Evolutionary conservation across 2,113 vertebrate species (phyloP).

Genomic region (Pitta sordida): DNA sequence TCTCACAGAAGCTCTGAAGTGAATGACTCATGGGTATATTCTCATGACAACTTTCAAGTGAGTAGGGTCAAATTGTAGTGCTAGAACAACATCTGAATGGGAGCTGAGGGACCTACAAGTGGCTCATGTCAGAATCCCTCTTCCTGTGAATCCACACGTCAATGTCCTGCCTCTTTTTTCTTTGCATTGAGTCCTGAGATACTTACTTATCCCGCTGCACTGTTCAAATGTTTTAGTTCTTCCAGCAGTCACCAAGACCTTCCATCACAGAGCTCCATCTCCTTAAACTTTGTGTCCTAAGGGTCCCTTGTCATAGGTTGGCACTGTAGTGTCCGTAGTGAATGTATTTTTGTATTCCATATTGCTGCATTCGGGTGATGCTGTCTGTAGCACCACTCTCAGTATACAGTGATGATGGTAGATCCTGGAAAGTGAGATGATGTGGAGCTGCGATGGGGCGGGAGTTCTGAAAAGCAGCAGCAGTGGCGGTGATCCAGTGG

Average conservation of each 20-base stretch:
- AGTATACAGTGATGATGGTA: no score
- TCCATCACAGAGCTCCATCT: not conserved
- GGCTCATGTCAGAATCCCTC: not conserved
- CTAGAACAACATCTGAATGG: not conserved
- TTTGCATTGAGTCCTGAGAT: rapidly evolving
- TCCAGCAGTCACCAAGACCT: not conserved
- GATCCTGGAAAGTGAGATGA: no score
- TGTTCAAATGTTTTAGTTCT: not conserved
- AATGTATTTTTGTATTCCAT: no score
- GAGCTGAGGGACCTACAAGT: not conserved
- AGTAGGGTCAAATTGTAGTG: not conserved
- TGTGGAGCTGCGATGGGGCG: no score
- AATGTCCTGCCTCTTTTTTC: not conserved
- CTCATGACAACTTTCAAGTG: not conserved
- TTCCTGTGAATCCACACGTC: not conserved
- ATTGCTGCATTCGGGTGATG: no score
- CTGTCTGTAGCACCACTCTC: no score
- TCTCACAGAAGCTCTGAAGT: not conserved
- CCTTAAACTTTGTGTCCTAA: not conserved
- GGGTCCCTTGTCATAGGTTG: no score
- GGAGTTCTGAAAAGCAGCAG: no score
- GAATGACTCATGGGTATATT: not conserved
- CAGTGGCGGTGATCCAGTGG: no score
- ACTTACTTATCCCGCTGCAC: not conserved
- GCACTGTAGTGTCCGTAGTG: no score